These are phyloP conservation scores for Pelosia muscerda DNA, from an alignment of 2,888 invertebrate genomes.

Conservation along the genomic window DNA sequence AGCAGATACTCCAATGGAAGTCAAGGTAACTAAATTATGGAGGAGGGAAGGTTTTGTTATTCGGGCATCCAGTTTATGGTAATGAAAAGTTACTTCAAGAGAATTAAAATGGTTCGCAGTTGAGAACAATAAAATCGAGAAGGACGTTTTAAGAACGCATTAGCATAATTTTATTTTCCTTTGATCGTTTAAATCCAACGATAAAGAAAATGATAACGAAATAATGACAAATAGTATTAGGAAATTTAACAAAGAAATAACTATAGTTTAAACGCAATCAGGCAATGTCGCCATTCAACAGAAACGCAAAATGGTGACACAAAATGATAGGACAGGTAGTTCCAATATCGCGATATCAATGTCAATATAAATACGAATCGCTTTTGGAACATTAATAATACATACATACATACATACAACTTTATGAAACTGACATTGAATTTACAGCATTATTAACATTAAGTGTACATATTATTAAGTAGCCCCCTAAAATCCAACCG, in stretches of 20 bases:
- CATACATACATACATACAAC: too few relatives aligned
- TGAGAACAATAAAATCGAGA: slow-evolving; percentile 2
- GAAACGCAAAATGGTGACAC: neutral
- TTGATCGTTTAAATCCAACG: neutral
- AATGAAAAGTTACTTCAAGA: slow-evolving; percentile 2
- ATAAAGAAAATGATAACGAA: neutral
- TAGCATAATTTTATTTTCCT: neutral
- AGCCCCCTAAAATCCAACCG: too few relatives aligned
- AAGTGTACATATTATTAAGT: too few relatives aligned
- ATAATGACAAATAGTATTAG: neutral
- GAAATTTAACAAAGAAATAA: neutral
- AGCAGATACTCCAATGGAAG: too few relatives aligned
- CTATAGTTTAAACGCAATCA: neutral
- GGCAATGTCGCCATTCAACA: neutral
- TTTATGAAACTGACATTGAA: too few relatives aligned
- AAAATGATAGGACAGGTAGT: neutral
- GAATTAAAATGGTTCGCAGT: neutral
- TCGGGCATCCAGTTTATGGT: too few relatives aligned
- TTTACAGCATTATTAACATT: too few relatives aligned
- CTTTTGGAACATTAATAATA: too few relatives aligned
- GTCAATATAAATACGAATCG: neutral
- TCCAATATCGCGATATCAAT: too few relatives aligned
- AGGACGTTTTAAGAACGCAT: slow-evolving; percentile 9
- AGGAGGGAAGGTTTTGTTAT: too few relatives aligned
- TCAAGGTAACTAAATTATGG: too few relatives aligned